Conservation (phyloP, 2,113 vertebrate species). For the Vidua macroura region DNA sequence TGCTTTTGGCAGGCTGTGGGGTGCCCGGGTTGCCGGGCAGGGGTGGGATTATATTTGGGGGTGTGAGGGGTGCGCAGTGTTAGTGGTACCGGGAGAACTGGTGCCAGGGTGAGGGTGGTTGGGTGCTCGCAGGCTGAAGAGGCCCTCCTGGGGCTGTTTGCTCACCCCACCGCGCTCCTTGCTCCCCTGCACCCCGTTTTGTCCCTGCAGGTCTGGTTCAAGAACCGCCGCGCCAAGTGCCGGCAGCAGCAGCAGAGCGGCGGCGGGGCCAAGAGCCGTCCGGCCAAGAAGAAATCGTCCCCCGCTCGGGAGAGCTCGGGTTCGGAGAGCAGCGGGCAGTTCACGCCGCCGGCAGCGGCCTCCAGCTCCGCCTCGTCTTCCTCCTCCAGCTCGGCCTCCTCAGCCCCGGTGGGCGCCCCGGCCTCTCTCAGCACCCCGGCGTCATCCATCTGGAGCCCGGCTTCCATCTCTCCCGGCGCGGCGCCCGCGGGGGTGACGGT, state of each 20-base stretch:
- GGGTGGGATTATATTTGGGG: neutral
- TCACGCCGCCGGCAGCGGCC: conserved; percentile 91
- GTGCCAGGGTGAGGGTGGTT: neutral
- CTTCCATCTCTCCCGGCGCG: conserved; percentile 90
- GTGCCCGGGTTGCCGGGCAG: rapidly evolving
- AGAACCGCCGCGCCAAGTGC: conserved; percentile 96
- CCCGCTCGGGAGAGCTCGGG: conserved; percentile 95
- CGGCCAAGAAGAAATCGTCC: conserved; percentile 93
- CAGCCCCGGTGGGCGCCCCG: conserved; percentile 73
- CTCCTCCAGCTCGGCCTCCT: conserved; percentile 86
- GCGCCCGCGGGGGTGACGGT: conserved; percentile 81
- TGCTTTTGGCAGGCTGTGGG: neutral
- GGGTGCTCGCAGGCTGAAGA: neutral
- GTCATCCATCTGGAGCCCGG: conserved; percentile 96
- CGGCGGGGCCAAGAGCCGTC: conserved; percentile 85
- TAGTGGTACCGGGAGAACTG: neutral
- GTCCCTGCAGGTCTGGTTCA: conserved; percentile 91
- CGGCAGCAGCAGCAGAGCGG: conserved; percentile 93
- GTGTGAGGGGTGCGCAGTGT: neutral
- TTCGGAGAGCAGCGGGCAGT: conserved; percentile 96
- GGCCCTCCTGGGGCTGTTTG: neutral
- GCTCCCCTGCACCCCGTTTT: neutral
- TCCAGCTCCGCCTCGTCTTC: conserved; percentile 91
- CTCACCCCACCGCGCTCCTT: neutral
- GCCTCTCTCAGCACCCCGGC: conserved; percentile 86